phyloP scores from a whole-genome alignment of 2,888 invertebrate genomes.

The Oegoconia quadripuncta region DNA sequence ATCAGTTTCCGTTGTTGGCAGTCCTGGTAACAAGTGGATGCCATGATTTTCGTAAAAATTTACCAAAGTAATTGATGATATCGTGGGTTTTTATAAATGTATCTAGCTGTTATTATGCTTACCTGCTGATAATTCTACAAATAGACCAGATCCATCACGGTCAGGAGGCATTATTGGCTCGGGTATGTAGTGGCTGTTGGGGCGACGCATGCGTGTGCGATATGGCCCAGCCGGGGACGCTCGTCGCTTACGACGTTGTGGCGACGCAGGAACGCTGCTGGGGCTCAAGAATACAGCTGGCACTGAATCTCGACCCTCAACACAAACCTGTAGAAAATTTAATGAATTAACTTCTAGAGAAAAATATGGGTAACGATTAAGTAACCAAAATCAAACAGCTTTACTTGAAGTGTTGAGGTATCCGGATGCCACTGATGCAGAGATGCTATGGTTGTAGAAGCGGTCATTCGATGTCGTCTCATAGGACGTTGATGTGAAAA shows the following conservation, averaged over 20 bases:
- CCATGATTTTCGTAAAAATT: no score
- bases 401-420: slow-evolving; percentile 59
- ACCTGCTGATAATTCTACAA: slow-evolving; percentile 75
- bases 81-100: no score
- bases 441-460: slow-evolving; percentile 40
- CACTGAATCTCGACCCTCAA: slow-evolving; percentile 82
- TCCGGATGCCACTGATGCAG: slow-evolving; percentile 66
- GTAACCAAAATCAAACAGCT: background rate
- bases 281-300: slow-evolving; percentile 90
- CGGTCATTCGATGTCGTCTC: slow-evolving; percentile 48
- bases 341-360: background rate
- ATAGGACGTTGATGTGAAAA: slow-evolving; percentile 76
- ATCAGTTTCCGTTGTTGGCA: slow-evolving; percentile 46
- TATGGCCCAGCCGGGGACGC: slow-evolving; percentile 81
- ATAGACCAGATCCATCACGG: slow-evolving; percentile 92
- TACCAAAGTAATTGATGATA: no score
- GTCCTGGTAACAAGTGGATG: no score
- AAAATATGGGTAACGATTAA: background rate
- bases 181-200: slow-evolving; percentile 87
- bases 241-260: slow-evolving; percentile 81
- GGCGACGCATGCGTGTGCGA: slow-evolving; percentile 71
- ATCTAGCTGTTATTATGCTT: no score
- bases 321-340: slow-evolving; percentile 51
- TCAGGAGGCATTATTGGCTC: slow-evolving; percentile 96
- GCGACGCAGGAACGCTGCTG: slow-evolving; percentile 83